Evolutionary conservation across 2,113 vertebrate genomes (phyloP).

Genomic region (Daboia siamensis): DNA sequence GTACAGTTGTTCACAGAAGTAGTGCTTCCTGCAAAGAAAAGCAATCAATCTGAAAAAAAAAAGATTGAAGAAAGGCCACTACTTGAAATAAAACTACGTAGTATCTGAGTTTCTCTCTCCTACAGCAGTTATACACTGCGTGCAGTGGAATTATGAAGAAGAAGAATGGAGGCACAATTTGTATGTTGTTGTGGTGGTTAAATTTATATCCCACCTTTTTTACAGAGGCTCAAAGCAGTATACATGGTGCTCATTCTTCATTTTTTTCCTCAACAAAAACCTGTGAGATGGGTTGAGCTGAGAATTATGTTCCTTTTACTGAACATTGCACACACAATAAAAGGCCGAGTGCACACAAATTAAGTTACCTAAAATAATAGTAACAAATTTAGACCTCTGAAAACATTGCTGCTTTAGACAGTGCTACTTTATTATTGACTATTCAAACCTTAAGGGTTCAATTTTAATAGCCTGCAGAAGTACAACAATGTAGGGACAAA

Average conservation of each 20-base stretch:
- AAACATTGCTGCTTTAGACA: neutral
- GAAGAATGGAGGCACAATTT: neutral
- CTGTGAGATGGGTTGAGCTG: neutral
- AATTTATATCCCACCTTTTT: neutral
- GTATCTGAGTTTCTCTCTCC: neutral
- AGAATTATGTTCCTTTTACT: neutral
- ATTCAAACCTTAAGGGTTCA: neutral
- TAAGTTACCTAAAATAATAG: neutral
- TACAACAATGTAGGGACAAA: neutral
- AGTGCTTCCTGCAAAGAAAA: slow-evolving; percentile 52
- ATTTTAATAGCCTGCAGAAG: neutral
- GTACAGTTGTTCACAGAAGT: slow-evolving; percentile 42
- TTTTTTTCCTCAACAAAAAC: neutral
- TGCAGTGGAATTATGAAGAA: neutral
- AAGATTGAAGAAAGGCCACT: neutral
- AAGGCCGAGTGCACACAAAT: neutral
- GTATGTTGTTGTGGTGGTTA: neutral
- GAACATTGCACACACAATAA: neutral
- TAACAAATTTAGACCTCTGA: neutral
- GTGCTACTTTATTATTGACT: neutral
- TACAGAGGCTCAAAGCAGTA: neutral
- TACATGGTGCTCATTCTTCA: neutral
- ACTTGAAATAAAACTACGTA: neutral
- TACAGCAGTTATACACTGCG: neutral
- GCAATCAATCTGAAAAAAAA: neutral